Conservation (phyloP, 2,113 vertebrate genomes). For the Vidua chalybeata region DNA sequence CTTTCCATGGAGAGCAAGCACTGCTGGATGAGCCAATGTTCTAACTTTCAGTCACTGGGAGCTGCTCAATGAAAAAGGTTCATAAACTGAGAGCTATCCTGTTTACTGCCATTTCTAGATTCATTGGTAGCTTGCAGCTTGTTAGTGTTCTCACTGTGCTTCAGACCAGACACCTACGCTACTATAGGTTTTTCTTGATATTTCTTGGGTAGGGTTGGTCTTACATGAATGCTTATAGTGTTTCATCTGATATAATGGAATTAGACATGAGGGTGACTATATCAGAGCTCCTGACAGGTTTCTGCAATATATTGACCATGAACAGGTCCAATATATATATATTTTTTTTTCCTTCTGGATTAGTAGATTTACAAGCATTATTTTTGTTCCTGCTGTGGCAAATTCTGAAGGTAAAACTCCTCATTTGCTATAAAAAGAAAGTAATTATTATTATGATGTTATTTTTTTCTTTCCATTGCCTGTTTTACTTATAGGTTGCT, state of each 20-base stretch:
- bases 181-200: constrained; percentile 43
- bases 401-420: constrained; percentile 7
- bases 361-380: constrained; percentile 8
- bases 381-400: neutral
- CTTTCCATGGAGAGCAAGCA: constrained; percentile 43
- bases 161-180: constrained; percentile 38
- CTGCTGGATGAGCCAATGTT: constrained; percentile 38
- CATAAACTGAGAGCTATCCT: constrained; percentile 69
- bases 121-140: constrained; percentile 61
- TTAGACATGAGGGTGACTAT: constrained; percentile 58
- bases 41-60: constrained; percentile 66
- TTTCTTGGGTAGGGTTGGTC: constrained; percentile 40
- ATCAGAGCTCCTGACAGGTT: constrained; percentile 48
- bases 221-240: constrained; percentile 47
- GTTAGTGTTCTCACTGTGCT: constrained; percentile 53
- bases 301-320: constrained; percentile 23
- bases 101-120: constrained; percentile 68
- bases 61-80: constrained; percentile 53
- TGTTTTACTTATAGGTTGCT: constrained; percentile 43
- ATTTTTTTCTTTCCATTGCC: constrained; percentile 29
- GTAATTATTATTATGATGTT: constrained; percentile 5
- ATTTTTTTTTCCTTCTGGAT: constrained; percentile 7
- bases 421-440: neutral
- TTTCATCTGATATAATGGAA: constrained; percentile 66
- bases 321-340: neutral